Base-by-base conservation (phyloP, 2,113 vertebrate species). In the Irena cyanogastra region DNA sequence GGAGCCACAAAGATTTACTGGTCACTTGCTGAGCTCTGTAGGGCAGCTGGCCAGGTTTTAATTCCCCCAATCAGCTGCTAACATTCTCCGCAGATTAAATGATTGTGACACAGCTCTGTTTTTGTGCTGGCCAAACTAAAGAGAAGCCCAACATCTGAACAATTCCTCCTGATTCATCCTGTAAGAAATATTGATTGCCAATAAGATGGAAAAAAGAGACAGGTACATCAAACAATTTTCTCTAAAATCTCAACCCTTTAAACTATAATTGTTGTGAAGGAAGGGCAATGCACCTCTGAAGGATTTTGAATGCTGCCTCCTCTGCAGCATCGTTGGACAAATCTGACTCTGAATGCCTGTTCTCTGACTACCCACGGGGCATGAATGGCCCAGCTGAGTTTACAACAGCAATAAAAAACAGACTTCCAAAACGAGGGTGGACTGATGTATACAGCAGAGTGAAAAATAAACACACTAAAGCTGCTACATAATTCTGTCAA, bases 101-200 rank as follows among this genome's bases (percentile, higher is more conserved):
- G 64, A 44, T 5, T 31, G 63, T 66, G 14, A 31, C 92, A 87
- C 52, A 63, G 78, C 45, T 83, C 60, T 60, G 44, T 3, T 64
- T 85, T 49, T 66, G 42, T 8, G 35, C 54, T 39, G 65, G 45
- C 45, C 33, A 60, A 49, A 63, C 35, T 65, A 59, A 75, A 64
- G 79, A 83, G 83, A 78, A 90, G 30, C 69, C 74, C 49, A 75
- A 16, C 65, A 77, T 33, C 83, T 47, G 75, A 95, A 80, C 39
- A 83, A 39, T 66, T 50, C 44, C 50, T 96, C 77, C 79, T 72
- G 52, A 83, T 91, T 39, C 76, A 89, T 64, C 64, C 76, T 66
- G 33, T 78, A 65, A 96, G 91, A 82, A 95, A 89, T 72, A 95
- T 8, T 31, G 86, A 97, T 87, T 94, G 89, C 69, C 66, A 70